phyloP scores from a whole-genome alignment of 2,797 vertebrate genomes.

The Cynopterus sphinx region DNA sequence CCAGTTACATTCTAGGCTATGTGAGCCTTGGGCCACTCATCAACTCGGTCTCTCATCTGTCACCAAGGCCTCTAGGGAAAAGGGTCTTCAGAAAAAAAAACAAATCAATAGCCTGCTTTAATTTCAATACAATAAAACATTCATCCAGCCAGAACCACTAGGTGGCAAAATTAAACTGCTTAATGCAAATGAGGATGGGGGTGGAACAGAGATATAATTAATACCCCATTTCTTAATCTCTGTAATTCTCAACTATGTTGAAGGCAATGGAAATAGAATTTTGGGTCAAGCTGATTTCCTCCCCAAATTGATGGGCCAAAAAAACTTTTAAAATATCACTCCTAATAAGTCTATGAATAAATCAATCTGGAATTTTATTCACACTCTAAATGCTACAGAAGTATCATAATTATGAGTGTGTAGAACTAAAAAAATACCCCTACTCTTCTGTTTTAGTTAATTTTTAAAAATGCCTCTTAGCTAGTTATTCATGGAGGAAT shows the following conservation, averaged over 20 bases:
- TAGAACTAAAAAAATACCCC: constrained; percentile 45
- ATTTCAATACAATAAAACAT: constrained; percentile 65
- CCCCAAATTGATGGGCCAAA: not conserved
- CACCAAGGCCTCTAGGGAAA: constrained; percentile 27
- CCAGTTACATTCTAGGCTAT: not conserved
- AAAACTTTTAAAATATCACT: not conserved
- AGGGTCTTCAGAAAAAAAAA: constrained; percentile 6
- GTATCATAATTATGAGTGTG: not conserved
- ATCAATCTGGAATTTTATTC: constrained; percentile 47
- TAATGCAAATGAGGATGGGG: constrained; percentile 21
- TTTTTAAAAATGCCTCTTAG: constrained; percentile 37
- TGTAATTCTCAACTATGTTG: constrained; percentile 24
- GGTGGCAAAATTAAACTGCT: constrained; percentile 84
- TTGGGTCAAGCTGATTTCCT: not conserved
- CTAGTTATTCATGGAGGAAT: constrained; percentile 5
- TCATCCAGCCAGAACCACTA: constrained; percentile 79
- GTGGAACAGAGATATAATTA: constrained; percentile 40
- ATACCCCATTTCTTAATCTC: constrained; percentile 49
- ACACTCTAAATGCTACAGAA: constrained; percentile 42
- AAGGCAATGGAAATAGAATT: constrained; percentile 50
- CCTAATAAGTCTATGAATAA: constrained; percentile 49
- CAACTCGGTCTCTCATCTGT: not conserved
- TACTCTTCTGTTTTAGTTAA: constrained; percentile 28
- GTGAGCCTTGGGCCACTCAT: constrained; percentile 1
- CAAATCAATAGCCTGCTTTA: constrained; percentile 35